Evolutionary conservation across 2,888 invertebrate genomes (phyloP).

Genomic region (Mimachlamys varia): DNA sequence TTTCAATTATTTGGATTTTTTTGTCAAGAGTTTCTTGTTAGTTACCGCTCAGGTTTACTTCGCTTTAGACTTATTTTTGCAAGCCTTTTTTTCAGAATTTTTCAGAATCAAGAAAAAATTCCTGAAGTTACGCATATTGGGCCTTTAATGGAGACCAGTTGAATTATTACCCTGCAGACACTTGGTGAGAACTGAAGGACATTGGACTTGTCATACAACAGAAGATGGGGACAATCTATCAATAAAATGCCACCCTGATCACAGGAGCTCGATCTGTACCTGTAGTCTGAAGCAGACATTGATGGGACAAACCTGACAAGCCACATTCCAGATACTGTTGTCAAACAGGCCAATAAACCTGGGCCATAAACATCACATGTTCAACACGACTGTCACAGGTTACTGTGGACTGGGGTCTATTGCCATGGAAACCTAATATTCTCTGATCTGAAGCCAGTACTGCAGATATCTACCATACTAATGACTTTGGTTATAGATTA

Average conservation of each 20-base stretch:
- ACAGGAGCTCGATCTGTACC: neutral
- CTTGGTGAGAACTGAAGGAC: neutral
- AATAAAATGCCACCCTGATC: neutral
- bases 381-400: neutral
- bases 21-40: too few relatives aligned
- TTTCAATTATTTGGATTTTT: too few relatives aligned
- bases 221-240: neutral
- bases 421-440: neutral
- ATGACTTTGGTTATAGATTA: neutral
- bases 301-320: neutral
- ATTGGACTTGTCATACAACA: neutral
- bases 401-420: neutral
- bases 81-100: too few relatives aligned
- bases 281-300: neutral
- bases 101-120: too few relatives aligned
- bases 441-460: neutral
- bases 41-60: too few relatives aligned
- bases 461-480: neutral
- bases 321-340: constrained; percentile 6
- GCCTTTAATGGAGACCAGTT: neutral
- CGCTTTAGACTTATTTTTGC: too few relatives aligned
- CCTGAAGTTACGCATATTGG: too few relatives aligned
- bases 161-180: neutral
- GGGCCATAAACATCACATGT: neutral
- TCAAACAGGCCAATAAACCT: neutral